Percentiles rank a stretch among this genome's conserved stretches.
phyloP scores from a whole-genome alignment of 1,140 invertebrate species.

The Gyrodactylus bullatarudis region DNA sequence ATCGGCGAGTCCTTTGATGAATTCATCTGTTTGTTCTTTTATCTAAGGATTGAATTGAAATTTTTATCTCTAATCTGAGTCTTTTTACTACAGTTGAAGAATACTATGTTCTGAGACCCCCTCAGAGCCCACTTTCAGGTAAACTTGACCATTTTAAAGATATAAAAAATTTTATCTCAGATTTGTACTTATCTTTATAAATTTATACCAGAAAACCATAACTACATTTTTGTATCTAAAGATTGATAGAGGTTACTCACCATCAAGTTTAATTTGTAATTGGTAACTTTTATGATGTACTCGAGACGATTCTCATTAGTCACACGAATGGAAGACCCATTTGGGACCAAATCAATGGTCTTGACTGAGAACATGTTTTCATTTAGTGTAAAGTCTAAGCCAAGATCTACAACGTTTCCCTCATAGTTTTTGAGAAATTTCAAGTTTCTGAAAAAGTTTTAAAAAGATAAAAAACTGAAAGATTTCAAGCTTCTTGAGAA shows the following conservation, averaged over 20 bases:
- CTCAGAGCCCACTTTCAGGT: no score
- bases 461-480: constrained; percentile 6
- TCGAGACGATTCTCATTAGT: constrained; percentile 63
- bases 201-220: no score
- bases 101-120: no score
- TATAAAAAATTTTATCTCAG: no score
- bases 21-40: constrained; percentile 39
- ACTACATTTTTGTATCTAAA: no score
- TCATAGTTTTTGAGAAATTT: constrained; percentile 40
- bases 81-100: neutral
- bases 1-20: constrained; percentile 36
- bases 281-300: constrained; percentile 73
- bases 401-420: constrained; percentile 24
- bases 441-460: constrained; percentile 30
- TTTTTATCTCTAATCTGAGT: neutral
- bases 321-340: constrained; percentile 51
- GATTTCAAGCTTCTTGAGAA: neutral
- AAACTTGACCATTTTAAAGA: no score
- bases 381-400: constrained; percentile 55
- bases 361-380: neutral
- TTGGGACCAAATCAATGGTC: constrained; percentile 18
- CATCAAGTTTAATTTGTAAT: constrained; percentile 66
- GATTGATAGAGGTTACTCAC: constrained; percentile 22
- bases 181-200: no score
- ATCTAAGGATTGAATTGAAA: constrained; percentile 24